Evolutionary conservation across 2,797 vertebrate species (phyloP).

Genomic region (Trachops cirrhosus): DNA sequence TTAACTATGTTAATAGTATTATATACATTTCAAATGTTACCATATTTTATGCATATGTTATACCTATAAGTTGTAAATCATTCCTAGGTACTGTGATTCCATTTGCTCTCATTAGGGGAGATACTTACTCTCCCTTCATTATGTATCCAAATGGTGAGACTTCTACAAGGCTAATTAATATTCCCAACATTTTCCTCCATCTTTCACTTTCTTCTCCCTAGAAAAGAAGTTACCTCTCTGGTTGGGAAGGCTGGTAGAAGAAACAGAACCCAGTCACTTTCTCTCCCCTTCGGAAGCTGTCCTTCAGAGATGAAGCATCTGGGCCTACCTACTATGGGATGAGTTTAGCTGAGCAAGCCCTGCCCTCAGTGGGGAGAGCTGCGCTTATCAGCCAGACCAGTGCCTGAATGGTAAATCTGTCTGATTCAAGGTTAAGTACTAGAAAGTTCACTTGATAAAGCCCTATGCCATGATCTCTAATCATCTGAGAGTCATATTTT

Average conservation of each 20-base stretch:
- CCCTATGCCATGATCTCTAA: background rate
- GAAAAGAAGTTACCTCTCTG: background rate
- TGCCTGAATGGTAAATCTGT: background rate
- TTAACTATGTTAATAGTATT: too few species aligned
- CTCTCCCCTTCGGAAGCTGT: background rate
- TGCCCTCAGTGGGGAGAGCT: background rate
- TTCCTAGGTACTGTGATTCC: background rate
- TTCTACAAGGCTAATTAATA: background rate
- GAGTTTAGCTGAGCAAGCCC: background rate
- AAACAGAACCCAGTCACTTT: background rate
- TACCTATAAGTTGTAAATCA: background rate
- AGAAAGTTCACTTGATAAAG: background rate
- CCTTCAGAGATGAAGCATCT: background rate
- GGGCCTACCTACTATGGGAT: too few species aligned
- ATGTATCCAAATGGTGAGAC: background rate
- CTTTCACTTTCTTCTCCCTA: background rate
- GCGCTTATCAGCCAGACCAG: background rate
- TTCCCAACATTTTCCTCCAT: background rate
- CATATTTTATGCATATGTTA: background rate
- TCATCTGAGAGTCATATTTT: background rate
- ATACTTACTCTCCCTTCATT: background rate
- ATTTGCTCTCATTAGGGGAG: background rate
- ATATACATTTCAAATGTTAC: too few species aligned
- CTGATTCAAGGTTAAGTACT: background rate
- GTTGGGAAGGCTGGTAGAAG: background rate